A percentile compares a stretch with the other conserved stretches of the same genome.
Conservation (phyloP, 2,888 invertebrate genomes). For the Eupithecia tripunctaria region DNA sequence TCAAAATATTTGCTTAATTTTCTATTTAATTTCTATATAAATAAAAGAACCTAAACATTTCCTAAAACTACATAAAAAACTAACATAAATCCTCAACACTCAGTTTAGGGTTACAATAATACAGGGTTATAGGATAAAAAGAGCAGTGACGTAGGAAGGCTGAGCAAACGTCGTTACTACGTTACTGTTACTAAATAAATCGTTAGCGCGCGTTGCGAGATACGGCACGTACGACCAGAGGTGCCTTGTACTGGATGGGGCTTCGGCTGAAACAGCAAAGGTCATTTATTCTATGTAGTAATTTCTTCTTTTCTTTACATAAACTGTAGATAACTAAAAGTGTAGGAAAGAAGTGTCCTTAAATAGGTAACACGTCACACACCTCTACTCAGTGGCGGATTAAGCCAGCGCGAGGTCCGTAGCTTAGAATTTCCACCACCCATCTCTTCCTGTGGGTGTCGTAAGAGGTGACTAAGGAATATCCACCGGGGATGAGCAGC, state of each 20-base stretch:
- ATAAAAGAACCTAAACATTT: not conserved
- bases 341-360: not conserved
- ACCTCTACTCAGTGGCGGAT: too few species aligned
- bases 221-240: slow-evolving; percentile 72
- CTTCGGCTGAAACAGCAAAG: not conserved
- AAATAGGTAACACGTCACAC: not conserved
- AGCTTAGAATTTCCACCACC: too few species aligned
- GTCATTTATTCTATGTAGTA: not conserved
- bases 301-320: not conserved
- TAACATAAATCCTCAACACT: not conserved
- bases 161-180: slow-evolving; percentile 80
- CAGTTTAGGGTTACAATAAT: slow-evolving; percentile 10
- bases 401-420: too few species aligned
- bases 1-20: not conserved
- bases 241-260: slow-evolving; percentile 57
- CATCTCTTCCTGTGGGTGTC: too few species aligned
- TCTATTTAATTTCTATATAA: not conserved
- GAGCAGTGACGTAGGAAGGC: slow-evolving; percentile 69
- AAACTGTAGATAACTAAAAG: not conserved
- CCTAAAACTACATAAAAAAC: not conserved
- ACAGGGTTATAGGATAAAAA: slow-evolving; percentile 63
- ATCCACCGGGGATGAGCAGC: too few species aligned
- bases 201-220: slow-evolving; percentile 76
- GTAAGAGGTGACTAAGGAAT: too few species aligned
- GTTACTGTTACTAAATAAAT: slow-evolving; percentile 80